A percentile compares a stretch with the other conserved stretches of the same genome.
phyloP scores from a whole-genome alignment of 2,888 invertebrate genomes.

The Hipparchia sbordonii region DNA sequence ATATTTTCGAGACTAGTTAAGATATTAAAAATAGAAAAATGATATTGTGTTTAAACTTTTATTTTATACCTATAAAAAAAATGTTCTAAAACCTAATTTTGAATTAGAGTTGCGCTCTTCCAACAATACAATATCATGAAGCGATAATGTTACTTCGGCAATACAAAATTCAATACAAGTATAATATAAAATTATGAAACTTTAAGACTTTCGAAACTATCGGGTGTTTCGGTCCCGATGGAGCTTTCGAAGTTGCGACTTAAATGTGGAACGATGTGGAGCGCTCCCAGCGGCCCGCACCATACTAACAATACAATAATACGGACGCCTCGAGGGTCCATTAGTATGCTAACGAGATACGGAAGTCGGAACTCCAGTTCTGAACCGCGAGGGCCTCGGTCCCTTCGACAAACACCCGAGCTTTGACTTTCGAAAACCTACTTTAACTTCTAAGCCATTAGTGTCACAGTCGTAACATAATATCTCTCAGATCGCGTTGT shows the following conservation, averaged over 20 bases:
- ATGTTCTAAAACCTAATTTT: too few relatives aligned
- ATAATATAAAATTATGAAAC: slow-evolving; percentile 11
- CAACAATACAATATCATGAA: neutral
- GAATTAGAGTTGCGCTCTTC: neutral
- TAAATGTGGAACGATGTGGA: slow-evolving; percentile 24
- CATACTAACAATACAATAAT: slow-evolving; percentile 50
- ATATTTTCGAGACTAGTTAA: too few relatives aligned
- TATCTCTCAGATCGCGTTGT: neutral
- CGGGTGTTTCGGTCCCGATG: slow-evolving; percentile 25
- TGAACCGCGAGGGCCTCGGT: slow-evolving; percentile 38
- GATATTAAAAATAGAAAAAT: too few relatives aligned
- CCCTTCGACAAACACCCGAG: slow-evolving; percentile 23
- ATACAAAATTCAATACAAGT: neutral
- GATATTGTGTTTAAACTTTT: too few relatives aligned
- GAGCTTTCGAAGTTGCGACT: slow-evolving; percentile 32
- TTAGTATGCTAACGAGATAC: slow-evolving; percentile 61
- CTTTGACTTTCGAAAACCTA: neutral
- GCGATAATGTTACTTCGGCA: neutral
- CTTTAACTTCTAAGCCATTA: slow-evolving; percentile 17
- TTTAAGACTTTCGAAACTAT: slow-evolving; percentile 20
- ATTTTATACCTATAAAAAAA: too few relatives aligned
- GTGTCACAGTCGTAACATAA: neutral
- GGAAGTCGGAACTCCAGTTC: slow-evolving; percentile 42
- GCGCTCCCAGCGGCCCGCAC: slow-evolving; percentile 30
- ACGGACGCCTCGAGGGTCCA: slow-evolving; percentile 58